A percentile compares a stretch with the other conserved stretches of the same genome.
Conservation (phyloP, 2,113 vertebrate genomes). For the Dendropsophus ebraccatus region DNA sequence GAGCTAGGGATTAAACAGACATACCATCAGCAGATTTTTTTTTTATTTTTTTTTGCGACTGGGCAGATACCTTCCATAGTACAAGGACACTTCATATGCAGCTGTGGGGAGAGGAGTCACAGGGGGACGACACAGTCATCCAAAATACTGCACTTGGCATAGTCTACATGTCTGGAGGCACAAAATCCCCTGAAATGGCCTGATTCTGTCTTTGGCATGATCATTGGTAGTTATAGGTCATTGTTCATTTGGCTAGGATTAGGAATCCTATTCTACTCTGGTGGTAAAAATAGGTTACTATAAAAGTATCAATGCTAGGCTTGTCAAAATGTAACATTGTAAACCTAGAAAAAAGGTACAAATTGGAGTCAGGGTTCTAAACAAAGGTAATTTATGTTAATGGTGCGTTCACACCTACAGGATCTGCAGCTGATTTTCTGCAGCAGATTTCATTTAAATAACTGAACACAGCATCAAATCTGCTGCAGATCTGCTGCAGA, state of each 20-base stretch:
- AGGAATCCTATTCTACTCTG: background rate
- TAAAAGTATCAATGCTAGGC: background rate
- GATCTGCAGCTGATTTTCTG: no score
- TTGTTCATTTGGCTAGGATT: background rate
- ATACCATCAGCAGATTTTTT: conserved; percentile 71
- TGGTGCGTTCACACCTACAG: no score
- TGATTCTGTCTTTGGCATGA: background rate
- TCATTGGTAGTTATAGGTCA: background rate
- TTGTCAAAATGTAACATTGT: background rate
- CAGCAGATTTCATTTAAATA: no score
- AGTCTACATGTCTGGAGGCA: background rate
- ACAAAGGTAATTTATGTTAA: no score
- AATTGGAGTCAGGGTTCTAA: no score
- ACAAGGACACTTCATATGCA: conserved; percentile 66
- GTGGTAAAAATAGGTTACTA: background rate
- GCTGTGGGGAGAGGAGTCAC: conserved; percentile 41
- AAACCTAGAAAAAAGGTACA: background rate
- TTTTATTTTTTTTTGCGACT: conserved; percentile 33
- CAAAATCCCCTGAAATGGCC: background rate
- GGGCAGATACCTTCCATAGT: conserved; percentile 68
- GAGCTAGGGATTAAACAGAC: conserved; percentile 66
- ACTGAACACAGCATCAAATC: no score
- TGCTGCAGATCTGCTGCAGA: no score
- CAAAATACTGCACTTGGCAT: conserved; percentile 2
- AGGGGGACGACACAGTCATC: conserved; percentile 1